Base-by-base conservation (phyloP, 2,888 invertebrate species). In the Nymphalis urticae region DNA sequence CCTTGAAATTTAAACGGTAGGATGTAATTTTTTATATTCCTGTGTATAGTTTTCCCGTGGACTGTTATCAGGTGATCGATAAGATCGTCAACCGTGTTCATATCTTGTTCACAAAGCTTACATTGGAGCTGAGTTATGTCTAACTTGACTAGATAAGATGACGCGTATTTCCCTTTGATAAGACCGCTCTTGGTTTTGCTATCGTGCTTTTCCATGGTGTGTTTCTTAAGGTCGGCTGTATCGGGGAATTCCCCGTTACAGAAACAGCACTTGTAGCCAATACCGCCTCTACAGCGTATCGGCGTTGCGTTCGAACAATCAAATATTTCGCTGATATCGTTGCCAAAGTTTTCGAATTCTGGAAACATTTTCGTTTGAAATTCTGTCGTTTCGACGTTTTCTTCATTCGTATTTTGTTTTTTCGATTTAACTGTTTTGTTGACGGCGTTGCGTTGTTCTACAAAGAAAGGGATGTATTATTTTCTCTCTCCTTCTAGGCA, bases 121-220 rank as follows among this genome's bases (percentile, higher is more conserved):
- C 86, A 87, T 16, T 70, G 62, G 0, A 86, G 72, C 0, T 65
- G 69, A 0, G 85, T 85, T 4, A 86, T 80, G 64, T 86, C 86
- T 0, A 85, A 70, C 72, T 81, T 82, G 0, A 84, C 75, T 0
- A 68, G n/a, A 32, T 53, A 73, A 69, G 59, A 80, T 78, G 24
- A 78, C 71, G 48, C 75, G 68, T 53, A 71, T 7, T 78, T 72
- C 6, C 62, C 68, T 60, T 69, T 70, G 48, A 71, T 70, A 17
- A 69, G 67, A 36, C 62, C 64, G 13, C 48, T 62, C 51, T 69
- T 71, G 0, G 54, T 62, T 53, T 63, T 64, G 10, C 47, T 10
- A 21, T 69, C 66, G 58, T 73, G 73, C 8, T 66, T 62, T 32
- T 73, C 68, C 48, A 73, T 51, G 0, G 75, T 77, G 61, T 80